Base-by-base conservation (phyloP, 2,797 vertebrate species). In the Lacerta agilis region DNA sequence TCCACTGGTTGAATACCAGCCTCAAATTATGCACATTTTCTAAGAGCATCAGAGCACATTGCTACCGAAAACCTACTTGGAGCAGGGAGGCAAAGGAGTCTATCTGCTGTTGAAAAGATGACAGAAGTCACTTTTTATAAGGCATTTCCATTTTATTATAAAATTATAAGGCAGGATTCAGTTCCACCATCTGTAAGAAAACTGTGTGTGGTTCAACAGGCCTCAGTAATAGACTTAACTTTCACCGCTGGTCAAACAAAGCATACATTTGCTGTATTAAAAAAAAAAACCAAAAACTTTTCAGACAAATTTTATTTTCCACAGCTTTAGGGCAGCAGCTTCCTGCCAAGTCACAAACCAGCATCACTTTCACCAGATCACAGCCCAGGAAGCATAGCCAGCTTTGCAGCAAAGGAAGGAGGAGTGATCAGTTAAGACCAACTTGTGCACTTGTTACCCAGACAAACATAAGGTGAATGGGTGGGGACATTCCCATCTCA, bases 111-210 rank as follows among this genome's bases (percentile, higher is more conserved):
- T 15, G 29, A 81, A 75, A 86, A 87, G 11, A 43, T 67, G 23
- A 93, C 61, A 77, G 5, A 8, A 43, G 55, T n/a, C 58, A 41
- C 55, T 86, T 88, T 89, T 88, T 91, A 89, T 88, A 93, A 92
- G 89, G 90, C 85, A 72, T 90, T 94, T 92, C 88, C 94, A 87
- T 95, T 97, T 97, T 97, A 97, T 97, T 97, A 97, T 29, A 97
- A 97, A 97, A 97, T 96, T 97, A 97, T 92, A 97, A 97, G 96
- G 95, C 94, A 95, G 78, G 91, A 92, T 93, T 96, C 93, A 94
- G 95, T 96, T 95, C 96, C 94, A 95, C 27, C 69, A 71, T 71
- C 69, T n/a, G n/a, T n/a, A 71, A 71, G 69, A n/a, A n/a, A 71
- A 71, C 69, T 64, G 61, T 64, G 58, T 61, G n/a, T 71, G 27